A percentile compares a stretch with the other conserved stretches of the same genome.
These are phyloP conservation scores for Enteromius treurensis DNA, from an alignment of 2,797 vertebrate species.

Conservation along the genomic window DNA sequence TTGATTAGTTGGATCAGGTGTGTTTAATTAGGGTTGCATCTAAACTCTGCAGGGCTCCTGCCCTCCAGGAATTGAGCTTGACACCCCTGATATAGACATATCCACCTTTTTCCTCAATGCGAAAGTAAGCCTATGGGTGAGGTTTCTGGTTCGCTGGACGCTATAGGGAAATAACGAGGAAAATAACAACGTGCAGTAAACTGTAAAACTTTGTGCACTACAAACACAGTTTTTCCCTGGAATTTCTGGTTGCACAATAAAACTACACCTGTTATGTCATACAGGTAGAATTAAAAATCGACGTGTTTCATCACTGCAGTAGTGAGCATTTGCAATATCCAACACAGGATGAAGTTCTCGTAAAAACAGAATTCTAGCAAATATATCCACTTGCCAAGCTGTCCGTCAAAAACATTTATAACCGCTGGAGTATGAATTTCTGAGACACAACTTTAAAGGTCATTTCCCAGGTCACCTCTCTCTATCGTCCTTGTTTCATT, in stretches of 20 bases:
- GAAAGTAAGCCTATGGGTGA: no score
- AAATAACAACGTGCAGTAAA: no score
- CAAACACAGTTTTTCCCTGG: no score
- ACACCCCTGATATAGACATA: no score
- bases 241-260: neutral
- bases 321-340: neutral
- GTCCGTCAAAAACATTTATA: conserved; percentile 8
- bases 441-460: conserved; percentile 33
- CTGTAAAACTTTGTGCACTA: no score
- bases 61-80: no score
- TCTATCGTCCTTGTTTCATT: neutral
- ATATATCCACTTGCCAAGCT: conserved; percentile 16
- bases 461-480: conserved; percentile 15
- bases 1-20: no score
- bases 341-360: neutral
- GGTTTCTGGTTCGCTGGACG: no score
- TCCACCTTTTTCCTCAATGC: no score
- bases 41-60: no score
- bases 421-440: conserved; percentile 6
- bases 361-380: conserved; percentile 1
- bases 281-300: neutral
- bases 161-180: no score
- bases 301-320: neutral
- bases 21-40: no score
- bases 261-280: neutral